These are phyloP conservation scores for Monodelphis domestica DNA, from an alignment of 2,797 vertebrate genomes.

Conservation along the genomic window DNA sequence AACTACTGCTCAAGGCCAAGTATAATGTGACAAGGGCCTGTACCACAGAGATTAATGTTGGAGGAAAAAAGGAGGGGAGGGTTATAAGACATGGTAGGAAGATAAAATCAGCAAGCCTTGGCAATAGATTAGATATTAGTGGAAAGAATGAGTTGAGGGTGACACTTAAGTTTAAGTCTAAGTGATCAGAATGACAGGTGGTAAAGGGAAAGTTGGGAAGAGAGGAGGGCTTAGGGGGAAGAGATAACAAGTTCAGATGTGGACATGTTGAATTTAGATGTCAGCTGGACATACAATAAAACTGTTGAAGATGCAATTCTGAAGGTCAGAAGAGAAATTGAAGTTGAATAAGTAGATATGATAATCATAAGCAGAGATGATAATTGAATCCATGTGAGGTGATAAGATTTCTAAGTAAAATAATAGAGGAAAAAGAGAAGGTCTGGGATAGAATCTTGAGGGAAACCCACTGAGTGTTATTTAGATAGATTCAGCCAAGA, in stretches of 20 bases:
- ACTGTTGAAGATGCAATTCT: not conserved
- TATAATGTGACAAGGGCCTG: not conserved
- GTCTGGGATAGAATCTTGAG: not conserved
- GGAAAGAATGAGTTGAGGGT: too few relatives aligned
- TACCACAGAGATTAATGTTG: not conserved
- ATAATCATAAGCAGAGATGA: not conserved
- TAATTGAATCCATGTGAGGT: not conserved
- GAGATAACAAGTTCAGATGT: not conserved
- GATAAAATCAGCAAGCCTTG: not conserved
- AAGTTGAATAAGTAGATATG: not conserved
- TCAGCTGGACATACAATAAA: not conserved
- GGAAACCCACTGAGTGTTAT: not conserved
- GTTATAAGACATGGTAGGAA: not conserved
- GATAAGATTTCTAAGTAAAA: not conserved
- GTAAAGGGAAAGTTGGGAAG: too few relatives aligned
- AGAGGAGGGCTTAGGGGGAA: too few relatives aligned
- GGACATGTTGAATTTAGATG: not conserved
- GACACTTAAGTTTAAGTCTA: too few relatives aligned
- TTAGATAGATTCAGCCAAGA: not conserved
- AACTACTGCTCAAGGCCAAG: not conserved
- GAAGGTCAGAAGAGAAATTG: not conserved
- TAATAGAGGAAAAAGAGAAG: not conserved
- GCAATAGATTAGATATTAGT: not conserved
- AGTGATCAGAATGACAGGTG: not conserved
- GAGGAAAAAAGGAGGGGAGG: not conserved